phyloP scores from a whole-genome alignment of 2,797 vertebrate genomes.

The Sebastes dallii region DNA sequence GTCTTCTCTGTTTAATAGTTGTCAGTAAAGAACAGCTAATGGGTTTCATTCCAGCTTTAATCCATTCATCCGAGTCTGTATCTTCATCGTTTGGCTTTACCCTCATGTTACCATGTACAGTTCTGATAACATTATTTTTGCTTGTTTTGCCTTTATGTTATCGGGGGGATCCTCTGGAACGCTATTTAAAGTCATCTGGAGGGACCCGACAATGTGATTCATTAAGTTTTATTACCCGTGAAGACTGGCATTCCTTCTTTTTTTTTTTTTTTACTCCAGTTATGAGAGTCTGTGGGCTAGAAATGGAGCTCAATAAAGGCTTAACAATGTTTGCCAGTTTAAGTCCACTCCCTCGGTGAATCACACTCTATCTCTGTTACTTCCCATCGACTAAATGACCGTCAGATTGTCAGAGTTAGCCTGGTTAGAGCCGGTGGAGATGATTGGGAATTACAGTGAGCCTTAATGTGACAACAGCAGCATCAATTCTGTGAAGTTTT shows the following conservation, averaged over 20 bases:
- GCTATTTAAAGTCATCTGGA: slow-evolving; percentile 39
- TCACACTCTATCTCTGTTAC: slow-evolving; percentile 46
- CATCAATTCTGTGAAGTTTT: slow-evolving; percentile 27
- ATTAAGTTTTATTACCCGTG: slow-evolving; percentile 57
- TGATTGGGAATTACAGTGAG: slow-evolving; percentile 33
- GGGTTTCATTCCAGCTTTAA: slow-evolving; percentile 47
- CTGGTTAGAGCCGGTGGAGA: slow-evolving; percentile 28
- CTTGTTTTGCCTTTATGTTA: slow-evolving; percentile 31
- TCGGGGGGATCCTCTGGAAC: slow-evolving; percentile 20
- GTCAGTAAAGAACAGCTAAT: slow-evolving; percentile 28
- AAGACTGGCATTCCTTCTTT: slow-evolving; percentile 27
- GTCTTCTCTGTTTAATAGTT: slow-evolving; percentile 43
- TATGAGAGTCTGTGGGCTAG: slow-evolving; percentile 48
- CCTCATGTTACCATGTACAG: slow-evolving; percentile 15
- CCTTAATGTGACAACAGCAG: slow-evolving; percentile 31
- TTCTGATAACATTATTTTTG: slow-evolving; percentile 23
- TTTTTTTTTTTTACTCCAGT: slow-evolving; percentile 9
- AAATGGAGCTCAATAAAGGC: slow-evolving; percentile 48
- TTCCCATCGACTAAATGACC: slow-evolving; percentile 49
- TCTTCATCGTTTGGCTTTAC: slow-evolving; percentile 50
- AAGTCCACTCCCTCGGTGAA: slow-evolving; percentile 43
- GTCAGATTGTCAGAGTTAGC: slow-evolving; percentile 35
- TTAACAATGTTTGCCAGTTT: slow-evolving; percentile 59
- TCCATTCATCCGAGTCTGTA: slow-evolving; percentile 33
- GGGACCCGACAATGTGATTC: slow-evolving; percentile 36